Evolutionary conservation across 2,888 invertebrate genomes (phyloP).

Genomic region (Diplolepis rosae): DNA sequence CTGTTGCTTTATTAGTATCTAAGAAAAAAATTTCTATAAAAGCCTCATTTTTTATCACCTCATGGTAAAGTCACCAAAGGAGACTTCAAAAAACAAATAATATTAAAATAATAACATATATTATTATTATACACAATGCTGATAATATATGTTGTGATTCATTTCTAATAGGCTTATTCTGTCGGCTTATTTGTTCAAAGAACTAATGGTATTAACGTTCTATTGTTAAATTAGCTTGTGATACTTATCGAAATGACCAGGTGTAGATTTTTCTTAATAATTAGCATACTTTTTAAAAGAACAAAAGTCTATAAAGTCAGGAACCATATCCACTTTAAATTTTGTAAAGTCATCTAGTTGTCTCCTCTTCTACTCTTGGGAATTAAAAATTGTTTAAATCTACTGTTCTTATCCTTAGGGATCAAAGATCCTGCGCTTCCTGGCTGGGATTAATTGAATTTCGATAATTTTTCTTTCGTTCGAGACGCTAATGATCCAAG

Average conservation of each 20-base stretch:
- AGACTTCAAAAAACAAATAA: too few species aligned
- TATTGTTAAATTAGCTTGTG: not conserved
- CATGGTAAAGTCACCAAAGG: too few species aligned
- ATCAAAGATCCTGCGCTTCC: not conserved
- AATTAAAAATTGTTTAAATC: not conserved
- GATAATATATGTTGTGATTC: too few species aligned
- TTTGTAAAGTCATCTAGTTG: not conserved
- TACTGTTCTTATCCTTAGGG: not conserved
- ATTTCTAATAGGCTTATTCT: not conserved
- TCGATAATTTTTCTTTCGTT: not conserved
- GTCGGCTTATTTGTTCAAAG: not conserved
- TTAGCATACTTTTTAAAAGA: not conserved
- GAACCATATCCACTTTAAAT: not conserved
- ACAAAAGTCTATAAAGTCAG: not conserved
- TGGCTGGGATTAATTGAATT: not conserved
- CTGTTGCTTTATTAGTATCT: too few species aligned
- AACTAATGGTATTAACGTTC: not conserved
- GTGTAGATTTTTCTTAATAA: not conserved
- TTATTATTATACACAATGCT: too few species aligned
- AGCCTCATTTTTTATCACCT: too few species aligned
- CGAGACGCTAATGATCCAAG: not conserved
- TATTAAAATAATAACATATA: too few species aligned
- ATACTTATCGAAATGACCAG: slow-evolving; percentile 6
- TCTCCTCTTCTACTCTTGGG: not conserved
- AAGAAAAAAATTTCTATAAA: too few species aligned